Evolutionary conservation across 92 coral and sea anemone species (phyloP), one percentile per base, ranked within the genome.

Genomic region (Phenganax marumi): DNA sequence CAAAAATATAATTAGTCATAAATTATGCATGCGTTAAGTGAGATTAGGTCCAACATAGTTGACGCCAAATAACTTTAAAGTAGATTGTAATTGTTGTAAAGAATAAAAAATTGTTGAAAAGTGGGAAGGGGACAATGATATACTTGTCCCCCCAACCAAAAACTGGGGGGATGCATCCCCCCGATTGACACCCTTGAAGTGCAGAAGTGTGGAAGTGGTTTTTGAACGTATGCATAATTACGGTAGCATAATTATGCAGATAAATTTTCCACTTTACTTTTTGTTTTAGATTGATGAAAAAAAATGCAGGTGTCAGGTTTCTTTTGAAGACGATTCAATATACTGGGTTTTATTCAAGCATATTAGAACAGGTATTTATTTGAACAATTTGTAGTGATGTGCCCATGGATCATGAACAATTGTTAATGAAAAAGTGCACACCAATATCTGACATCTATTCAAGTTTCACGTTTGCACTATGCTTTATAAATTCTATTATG

Each of bases 271-370:
- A 6, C 14, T 66, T 66, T 39, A 47, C 43, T 25, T 23, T 8
- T 23, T 62, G 33, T 74, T 33, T 33, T 21, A 76, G 81, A 39
- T 76, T 56, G 53, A 76, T 76, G 48, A n/a, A 55, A 51, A 43
- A n/a, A 54, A 76, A 22, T 76, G 68, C 16, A 76, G 57, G 25
- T 76, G 81, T 23, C 68, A 56, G n/a, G 81, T 76, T 76, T 19
- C 81, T 54, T 76, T 55, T 76, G 56, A 76, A 54, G 81, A 76
- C 54, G 81, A 62, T 24, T 76, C 81, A 11, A 17, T 76, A 54
- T 76, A 76, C 53, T 76, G 68, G 81, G 65, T 76, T 76, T 54
- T 62, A 33, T 76, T 76, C 65, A 76, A 76, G 65, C 68, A 76
- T 53, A 55, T 76, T 25, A 17, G 81, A 76, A 76, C 81, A 76